Conservation (phyloP, 1,140 invertebrate genomes). For the Ceratosolen solmsi region DNA sequence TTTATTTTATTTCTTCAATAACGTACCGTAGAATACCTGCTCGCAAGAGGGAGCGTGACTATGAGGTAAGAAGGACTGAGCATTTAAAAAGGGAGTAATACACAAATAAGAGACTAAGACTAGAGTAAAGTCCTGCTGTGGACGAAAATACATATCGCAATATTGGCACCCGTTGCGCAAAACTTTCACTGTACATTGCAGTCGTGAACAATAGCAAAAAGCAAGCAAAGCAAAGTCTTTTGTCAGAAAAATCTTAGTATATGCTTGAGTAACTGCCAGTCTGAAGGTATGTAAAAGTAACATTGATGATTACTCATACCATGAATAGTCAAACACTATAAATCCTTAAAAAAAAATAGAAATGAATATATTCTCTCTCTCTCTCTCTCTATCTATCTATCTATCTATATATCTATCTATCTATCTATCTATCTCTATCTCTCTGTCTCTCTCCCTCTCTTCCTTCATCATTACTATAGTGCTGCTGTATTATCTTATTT, state of each 20-base stretch:
- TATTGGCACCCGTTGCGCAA: conserved; percentile 59
- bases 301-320: not conserved
- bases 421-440: not conserved
- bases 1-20: not conserved
- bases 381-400: not conserved
- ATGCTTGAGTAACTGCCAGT: conserved; percentile 46
- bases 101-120: not conserved
- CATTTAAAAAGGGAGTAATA: not conserved
- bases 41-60: not conserved
- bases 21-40: not conserved
- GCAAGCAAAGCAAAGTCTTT: conserved; percentile 30
- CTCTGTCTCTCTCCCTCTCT: not conserved
- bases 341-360: conserved; percentile 47
- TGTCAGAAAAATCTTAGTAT: conserved; percentile 33
- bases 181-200: conserved; percentile 63
- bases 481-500: no score
- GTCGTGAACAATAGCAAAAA: conserved; percentile 51
- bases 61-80: not conserved
- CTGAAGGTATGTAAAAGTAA: not conserved
- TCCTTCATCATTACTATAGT: no score
- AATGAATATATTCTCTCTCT: not conserved
- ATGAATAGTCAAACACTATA: conserved; percentile 22
- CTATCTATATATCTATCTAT: not conserved
- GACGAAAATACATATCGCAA: conserved; percentile 18
- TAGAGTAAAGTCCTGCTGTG: not conserved